Percentiles rank a stretch among this genome's conserved stretches.
Evolutionary conservation across 2,888 invertebrate genomes (phyloP).

Genomic region (Clunio marinus): DNA sequence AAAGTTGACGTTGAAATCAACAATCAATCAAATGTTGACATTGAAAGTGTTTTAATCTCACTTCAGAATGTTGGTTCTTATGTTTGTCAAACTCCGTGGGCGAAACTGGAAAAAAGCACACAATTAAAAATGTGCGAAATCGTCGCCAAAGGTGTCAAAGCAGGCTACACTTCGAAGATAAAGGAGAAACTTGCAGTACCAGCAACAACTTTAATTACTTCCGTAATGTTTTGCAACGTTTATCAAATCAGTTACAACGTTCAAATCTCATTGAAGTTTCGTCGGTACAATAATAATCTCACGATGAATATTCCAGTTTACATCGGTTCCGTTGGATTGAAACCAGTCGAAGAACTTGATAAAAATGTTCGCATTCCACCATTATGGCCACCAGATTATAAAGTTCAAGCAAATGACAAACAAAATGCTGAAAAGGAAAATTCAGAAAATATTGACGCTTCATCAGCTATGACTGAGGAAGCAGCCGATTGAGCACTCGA

Average conservation of each 20-base stretch:
- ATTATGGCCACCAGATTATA: conserved; percentile 4
- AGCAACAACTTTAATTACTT: not conserved
- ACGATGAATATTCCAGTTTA: conserved; percentile 4
- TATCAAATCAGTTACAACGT: conserved; percentile 23
- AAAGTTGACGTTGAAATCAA: conserved; percentile 3
- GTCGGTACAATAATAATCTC: not conserved
- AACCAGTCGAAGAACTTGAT: not conserved
- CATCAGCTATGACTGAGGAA: not conserved
- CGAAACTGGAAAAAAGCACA: conserved; percentile 13
- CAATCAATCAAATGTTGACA: conserved; percentile 21
- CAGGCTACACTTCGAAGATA: conserved; percentile 25
- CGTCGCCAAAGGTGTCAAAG: conserved; percentile 23
- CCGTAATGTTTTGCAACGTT: conserved; percentile 23
- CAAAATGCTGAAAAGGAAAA: not conserved
- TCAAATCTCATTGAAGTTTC: conserved; percentile 22
- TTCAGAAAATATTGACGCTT: not conserved
- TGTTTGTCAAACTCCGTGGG: conserved; percentile 28
- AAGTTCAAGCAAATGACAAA: not conserved
- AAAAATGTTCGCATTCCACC: conserved; percentile 12
- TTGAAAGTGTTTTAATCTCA: conserved; percentile 17
- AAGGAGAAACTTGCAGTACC: conserved; percentile 13
- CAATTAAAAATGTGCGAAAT: conserved; percentile 8
- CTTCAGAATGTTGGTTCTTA: not conserved
- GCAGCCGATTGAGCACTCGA: not conserved
- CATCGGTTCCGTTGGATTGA: conserved; percentile 9